Base-by-base conservation (phyloP, 2,888 invertebrate species). In the Lasioglossum malachurum region DNA sequence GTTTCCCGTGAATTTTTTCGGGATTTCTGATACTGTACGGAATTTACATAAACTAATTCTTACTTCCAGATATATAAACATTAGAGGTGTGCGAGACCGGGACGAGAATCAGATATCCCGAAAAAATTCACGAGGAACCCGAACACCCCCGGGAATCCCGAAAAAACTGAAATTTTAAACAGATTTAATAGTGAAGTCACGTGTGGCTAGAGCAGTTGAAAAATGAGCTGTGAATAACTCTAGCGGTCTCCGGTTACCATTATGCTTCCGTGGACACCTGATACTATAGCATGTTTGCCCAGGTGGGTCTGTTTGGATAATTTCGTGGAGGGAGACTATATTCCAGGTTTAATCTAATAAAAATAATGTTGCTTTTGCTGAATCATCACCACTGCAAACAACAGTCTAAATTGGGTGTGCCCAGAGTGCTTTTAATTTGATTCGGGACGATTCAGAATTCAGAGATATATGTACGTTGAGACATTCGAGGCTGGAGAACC, bases 181-280 rank as follows among this genome's bases (percentile, higher is more conserved):
- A 31, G 31, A 31, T 31, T 31, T 14, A 27, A 60, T 14, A 23
- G 35, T 12, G 4, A 31, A 46, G 35, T 38, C 49, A 31, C 38
- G 12, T 0, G 38, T 35, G 49, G 38, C 12, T n/a, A 23, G n/a
- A 49, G 16, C 44, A n/a, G 49, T 38, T 35, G 77, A n/a, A 64
- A 67, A 69, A 69, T n/a, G 69, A 35, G 10, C n/a, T 44, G 4
- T 46, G 49, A 69, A 69, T 49, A 38, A 49, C 19, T 31, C 35
- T 64, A 49, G 46, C n/a, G 27, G 46, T 38, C 75, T 80, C 35
- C 19, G 53, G 38, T 80, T 71, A 41, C 80, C n/a, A 53, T 49
- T 80, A 75, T 75, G 69, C 41, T 53, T 75, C 31, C 35, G 69
- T n/a, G 80, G 44, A 80, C 53, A 80, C 69, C 31, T 53, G 69